phyloP scores from a whole-genome alignment of 2,797 vertebrate genomes.

The Poecilia gillii region DNA sequence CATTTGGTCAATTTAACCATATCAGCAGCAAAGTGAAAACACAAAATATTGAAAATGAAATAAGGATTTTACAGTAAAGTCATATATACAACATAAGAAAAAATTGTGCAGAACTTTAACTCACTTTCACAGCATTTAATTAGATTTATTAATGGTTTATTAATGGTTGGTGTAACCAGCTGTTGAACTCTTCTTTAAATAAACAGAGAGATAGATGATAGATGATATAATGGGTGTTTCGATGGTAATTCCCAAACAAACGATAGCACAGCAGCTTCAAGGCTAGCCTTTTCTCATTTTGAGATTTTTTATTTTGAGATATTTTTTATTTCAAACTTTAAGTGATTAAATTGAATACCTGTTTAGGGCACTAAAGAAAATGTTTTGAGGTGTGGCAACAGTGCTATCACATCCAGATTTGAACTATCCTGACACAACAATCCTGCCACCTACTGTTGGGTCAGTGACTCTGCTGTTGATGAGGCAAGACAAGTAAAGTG shows the following conservation, averaged over 20 bases:
- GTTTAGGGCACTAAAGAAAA: neutral
- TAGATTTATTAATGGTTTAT: neutral
- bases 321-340: neutral
- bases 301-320: neutral
- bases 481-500: slow-evolving; percentile 1
- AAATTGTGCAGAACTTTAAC: neutral
- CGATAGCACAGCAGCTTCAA: neutral
- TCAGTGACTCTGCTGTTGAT: slow-evolving; percentile 22
- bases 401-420: neutral
- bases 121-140: neutral
- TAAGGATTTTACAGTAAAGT: neutral
- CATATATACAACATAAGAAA: neutral
- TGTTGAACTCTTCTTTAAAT: neutral
- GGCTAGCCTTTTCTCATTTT: neutral
- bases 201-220: neutral
- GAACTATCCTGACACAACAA: slow-evolving; percentile 31
- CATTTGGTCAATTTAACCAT: neutral
- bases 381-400: neutral
- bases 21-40: neutral
- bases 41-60: neutral
- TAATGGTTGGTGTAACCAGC: neutral
- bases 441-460: slow-evolving; percentile 74
- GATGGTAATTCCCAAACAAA: neutral
- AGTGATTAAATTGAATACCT: neutral
- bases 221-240: neutral